These are phyloP conservation scores for Heliconius ethilla DNA, from an alignment of 2,888 invertebrate genomes.

Conservation along the genomic window DNA sequence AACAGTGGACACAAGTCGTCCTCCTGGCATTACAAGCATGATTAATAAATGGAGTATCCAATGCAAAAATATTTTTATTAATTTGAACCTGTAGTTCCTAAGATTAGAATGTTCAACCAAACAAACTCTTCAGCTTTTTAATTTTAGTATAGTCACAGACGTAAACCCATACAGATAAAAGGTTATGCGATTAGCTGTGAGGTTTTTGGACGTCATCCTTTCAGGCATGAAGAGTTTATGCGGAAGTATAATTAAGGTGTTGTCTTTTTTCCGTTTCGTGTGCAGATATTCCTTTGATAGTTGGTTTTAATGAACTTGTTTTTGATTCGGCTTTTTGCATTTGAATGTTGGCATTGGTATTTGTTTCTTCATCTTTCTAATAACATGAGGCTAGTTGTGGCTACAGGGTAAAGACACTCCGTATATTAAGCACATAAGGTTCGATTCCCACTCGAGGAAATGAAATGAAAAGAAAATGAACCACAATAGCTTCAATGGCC, in stretches of 20 bases:
- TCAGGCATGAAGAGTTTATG: neutral
- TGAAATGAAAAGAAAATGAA: no score
- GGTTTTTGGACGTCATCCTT: constrained; percentile 11
- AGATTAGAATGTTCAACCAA: neutral
- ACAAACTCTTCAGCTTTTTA: neutral
- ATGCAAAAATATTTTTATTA: neutral
- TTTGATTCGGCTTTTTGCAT: neutral
- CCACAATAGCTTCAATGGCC: no score
- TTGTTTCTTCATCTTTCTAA: neutral
- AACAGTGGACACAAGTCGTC: no score
- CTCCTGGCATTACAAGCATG: no score
- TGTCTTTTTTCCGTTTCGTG: neutral
- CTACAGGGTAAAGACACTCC: neutral
- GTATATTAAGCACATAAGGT: neutral
- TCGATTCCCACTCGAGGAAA: neutral
- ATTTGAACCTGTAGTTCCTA: neutral
- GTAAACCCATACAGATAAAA: neutral
- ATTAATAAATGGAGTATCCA: no score
- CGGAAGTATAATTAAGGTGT: constrained; percentile 4
- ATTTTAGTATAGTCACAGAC: neutral
- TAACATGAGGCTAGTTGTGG: neutral
- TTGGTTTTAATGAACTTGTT: constrained; percentile 3
- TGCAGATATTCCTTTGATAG: constrained; percentile 11
- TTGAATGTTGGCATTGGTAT: neutral
- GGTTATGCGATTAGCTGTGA: neutral